These are phyloP conservation scores for Telmatherina bonti DNA, from an alignment of 2,797 vertebrate species.

Conservation along the genomic window DNA sequence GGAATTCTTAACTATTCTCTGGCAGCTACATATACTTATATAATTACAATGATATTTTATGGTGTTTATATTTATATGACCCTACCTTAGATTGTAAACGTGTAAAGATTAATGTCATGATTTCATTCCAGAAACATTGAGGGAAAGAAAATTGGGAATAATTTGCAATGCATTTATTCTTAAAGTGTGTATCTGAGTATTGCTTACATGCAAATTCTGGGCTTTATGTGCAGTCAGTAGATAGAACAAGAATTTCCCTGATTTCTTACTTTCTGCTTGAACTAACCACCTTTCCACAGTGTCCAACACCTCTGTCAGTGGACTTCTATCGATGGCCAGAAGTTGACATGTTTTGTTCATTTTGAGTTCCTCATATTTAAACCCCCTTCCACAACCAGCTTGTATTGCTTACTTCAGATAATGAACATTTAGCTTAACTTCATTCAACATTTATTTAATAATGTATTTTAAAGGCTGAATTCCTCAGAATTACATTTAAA, in stretches of 20 bases:
- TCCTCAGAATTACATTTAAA: conserved; percentile 5
- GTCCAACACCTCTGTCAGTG: conserved; percentile 76
- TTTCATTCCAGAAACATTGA: neutral
- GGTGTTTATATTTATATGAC: neutral
- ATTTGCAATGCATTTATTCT: neutral
- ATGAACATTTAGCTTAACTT: conserved; percentile 11
- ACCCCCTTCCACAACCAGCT: conserved; percentile 26
- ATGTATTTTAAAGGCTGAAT: neutral
- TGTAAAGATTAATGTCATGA: neutral
- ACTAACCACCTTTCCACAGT: conserved; percentile 83
- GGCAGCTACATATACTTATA: conserved; percentile 1
- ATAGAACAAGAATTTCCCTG: conserved; percentile 69
- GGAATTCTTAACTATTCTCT: conserved; percentile 57
- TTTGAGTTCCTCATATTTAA: conserved; percentile 35
- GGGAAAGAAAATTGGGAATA: neutral
- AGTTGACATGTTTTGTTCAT: conserved; percentile 56
- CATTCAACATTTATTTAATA: conserved; percentile 6
- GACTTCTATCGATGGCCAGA: conserved; percentile 71
- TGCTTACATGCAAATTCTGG: conserved; percentile 8
- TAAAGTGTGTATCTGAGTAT: conserved; percentile 8
- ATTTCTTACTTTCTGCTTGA: conserved; percentile 81
- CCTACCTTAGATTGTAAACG: neutral
- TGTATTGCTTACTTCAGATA: conserved; percentile 10
- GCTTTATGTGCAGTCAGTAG: conserved; percentile 29
- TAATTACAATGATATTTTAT: neutral